Base-by-base conservation (phyloP, 2,113 vertebrate species). In the Bufo gargarizans region DNA sequence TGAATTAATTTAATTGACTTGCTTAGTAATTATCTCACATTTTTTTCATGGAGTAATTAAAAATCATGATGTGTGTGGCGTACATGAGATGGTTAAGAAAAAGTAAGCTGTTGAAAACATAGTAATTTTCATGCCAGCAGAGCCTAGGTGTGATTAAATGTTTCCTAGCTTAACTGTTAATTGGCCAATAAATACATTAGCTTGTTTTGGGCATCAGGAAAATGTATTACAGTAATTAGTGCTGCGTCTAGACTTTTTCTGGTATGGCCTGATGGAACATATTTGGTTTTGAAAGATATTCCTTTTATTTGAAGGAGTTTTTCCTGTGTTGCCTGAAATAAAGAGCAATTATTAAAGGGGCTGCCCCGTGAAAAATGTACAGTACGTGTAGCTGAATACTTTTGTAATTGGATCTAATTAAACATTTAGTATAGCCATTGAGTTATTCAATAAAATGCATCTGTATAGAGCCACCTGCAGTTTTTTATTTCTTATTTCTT, bases 1-100 rank as follows among this genome's bases (percentile, higher is more conserved):
- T 63, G 58, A 65, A 65, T 49, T 82, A 63, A 61, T 81, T n/a
- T 81, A 82, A 82, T 82, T 63, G 33, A 63, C 58, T 82, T 82
- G 7, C 43, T 47, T 12, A 17, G 19, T 82, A 82, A 82, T 82
- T 82, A 82, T 20, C 33, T 82, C n/a, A 82, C 77, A 20, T 80
- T 33, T 82, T 50, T 55, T 55, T n/a, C 10, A 78, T 20, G 13
- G 9, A 55, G 76, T n/a, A n/a, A 78, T 78, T 55, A 80, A 82
- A 19, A 49, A 11, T 19, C 43, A 58, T 49, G 8, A 56, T 49
- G 17, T 63, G 33, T 19, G 49, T 6, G 14, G 49, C 6, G 9
- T 78, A 55, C 50, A 78, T 78, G 19, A 78, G 72, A 76, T 45
- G 45, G 72, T 76, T 76, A 9, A 76, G 72, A 49, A 76, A 49